Evolutionary conservation across 2,113 vertebrate genomes (phyloP).

Genomic region (Heterochromis multidens): DNA sequence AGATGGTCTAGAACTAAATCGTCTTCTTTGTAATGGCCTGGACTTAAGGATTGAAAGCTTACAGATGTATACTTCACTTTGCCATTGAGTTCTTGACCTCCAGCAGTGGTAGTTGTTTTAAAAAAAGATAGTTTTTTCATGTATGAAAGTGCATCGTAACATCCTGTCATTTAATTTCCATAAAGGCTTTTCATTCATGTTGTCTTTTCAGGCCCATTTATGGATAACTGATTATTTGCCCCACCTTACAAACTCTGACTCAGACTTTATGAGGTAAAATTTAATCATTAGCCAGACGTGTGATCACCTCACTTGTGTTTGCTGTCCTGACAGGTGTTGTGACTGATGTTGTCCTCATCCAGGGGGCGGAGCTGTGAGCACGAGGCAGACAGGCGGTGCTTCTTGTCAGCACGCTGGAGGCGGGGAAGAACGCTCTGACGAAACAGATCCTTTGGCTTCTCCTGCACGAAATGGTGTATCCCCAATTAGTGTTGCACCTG

Average conservation of each 20-base stretch:
- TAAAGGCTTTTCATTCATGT: background rate
- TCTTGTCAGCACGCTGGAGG: conserved; percentile 62
- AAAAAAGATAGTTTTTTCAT: background rate
- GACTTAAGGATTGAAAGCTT: background rate
- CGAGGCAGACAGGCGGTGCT: conserved; percentile 64
- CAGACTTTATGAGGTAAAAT: conserved; percentile 5
- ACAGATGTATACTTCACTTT: background rate
- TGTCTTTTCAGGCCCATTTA: background rate
- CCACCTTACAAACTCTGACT: background rate
- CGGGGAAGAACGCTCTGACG: conserved; percentile 74
- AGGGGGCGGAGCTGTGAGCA: conserved; percentile 71
- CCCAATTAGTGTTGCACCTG: background rate
- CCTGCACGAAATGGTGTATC: conserved; percentile 30
- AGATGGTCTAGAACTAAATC: background rate
- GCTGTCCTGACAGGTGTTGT: conserved; percentile 25
- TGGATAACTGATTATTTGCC: background rate
- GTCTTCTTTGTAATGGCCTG: background rate
- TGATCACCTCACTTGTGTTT: conserved; percentile 45
- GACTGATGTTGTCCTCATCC: conserved; percentile 30
- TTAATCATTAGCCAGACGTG: conserved; percentile 48
- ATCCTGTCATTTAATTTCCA: background rate
- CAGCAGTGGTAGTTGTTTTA: background rate
- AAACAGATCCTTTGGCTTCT: conserved; percentile 68
- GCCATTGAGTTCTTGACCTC: background rate
- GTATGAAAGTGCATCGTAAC: background rate